Conservation (phyloP, 2,888 invertebrate species). For the Drosophila austrosaltans region DNA sequence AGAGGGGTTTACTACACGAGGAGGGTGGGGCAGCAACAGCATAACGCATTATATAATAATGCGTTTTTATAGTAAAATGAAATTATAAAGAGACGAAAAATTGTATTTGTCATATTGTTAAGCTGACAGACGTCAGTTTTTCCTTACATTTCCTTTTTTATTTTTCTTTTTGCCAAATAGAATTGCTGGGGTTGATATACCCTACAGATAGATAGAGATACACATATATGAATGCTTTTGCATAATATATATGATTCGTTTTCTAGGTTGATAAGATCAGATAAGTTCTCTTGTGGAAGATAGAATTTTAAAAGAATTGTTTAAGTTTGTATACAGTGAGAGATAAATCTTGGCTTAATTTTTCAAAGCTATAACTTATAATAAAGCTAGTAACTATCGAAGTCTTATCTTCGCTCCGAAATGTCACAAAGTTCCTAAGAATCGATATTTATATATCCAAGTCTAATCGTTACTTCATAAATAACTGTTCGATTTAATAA, state of each 20-base stretch:
- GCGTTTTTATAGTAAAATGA: constrained; percentile 72
- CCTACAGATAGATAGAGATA: neutral
- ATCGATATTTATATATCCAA: too few species aligned
- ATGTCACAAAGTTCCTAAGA: too few species aligned
- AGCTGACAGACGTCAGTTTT: constrained; percentile 73
- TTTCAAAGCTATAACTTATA: too few species aligned
- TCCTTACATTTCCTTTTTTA: constrained; percentile 11
- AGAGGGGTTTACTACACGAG: constrained; percentile 10
- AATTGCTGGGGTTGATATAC: neutral
- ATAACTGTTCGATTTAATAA: too few species aligned
- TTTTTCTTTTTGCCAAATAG: constrained; percentile 13
- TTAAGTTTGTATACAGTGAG: too few species aligned
- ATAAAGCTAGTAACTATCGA: too few species aligned
- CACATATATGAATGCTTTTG: neutral
- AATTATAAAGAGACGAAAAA: constrained; percentile 73
- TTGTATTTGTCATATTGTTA: constrained; percentile 79
- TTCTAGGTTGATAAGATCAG: neutral
- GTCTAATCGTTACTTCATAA: too few species aligned
- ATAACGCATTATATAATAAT: constrained; percentile 75
- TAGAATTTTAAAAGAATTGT: too few species aligned
- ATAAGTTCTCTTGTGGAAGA: neutral
- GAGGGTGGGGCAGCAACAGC: constrained; percentile 24
- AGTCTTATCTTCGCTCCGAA: too few species aligned
- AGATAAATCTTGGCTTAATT: too few species aligned
- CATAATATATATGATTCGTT: too few species aligned